phyloP scores from a whole-genome alignment of 2,888 invertebrate species.

The Pimpla rufipes region DNA sequence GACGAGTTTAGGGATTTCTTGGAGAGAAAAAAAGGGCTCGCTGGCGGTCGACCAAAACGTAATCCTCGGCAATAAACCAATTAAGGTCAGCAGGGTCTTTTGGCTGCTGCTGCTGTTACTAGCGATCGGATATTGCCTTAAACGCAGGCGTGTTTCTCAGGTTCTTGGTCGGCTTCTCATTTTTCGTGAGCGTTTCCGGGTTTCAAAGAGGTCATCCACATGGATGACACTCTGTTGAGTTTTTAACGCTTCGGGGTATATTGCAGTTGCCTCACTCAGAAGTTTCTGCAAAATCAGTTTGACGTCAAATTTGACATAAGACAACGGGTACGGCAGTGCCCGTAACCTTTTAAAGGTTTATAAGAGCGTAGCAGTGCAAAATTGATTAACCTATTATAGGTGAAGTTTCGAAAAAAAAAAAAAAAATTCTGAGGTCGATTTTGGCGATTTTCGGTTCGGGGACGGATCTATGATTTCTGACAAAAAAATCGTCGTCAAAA shows the following conservation, averaged over 20 bases:
- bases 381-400: no score
- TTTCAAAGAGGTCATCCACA: conserved; percentile 52
- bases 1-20: conserved; percentile 44
- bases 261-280: conserved; percentile 9
- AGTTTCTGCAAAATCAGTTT: no score
- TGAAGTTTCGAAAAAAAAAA: no score
- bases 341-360: no score
- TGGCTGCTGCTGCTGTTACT: conserved; percentile 29
- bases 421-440: no score
- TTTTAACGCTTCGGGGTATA: conserved; percentile 31
- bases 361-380: no score
- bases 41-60: conserved; percentile 75
- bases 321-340: no score
- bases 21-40: conserved; percentile 61
- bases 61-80: conserved; percentile 80
- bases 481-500: no score
- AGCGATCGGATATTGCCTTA: conserved; percentile 50
- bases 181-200: conserved; percentile 53
- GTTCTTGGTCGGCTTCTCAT: conserved; percentile 18
- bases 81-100: conserved; percentile 75
- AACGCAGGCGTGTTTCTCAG: conserved; percentile 31
- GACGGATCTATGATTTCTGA: no score
- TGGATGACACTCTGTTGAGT: conserved; percentile 51
- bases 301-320: no score
- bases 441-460: no score